Evolutionary conservation across 2,797 vertebrate genomes (phyloP).

Genomic region (Coregonus suidteri): DNA sequence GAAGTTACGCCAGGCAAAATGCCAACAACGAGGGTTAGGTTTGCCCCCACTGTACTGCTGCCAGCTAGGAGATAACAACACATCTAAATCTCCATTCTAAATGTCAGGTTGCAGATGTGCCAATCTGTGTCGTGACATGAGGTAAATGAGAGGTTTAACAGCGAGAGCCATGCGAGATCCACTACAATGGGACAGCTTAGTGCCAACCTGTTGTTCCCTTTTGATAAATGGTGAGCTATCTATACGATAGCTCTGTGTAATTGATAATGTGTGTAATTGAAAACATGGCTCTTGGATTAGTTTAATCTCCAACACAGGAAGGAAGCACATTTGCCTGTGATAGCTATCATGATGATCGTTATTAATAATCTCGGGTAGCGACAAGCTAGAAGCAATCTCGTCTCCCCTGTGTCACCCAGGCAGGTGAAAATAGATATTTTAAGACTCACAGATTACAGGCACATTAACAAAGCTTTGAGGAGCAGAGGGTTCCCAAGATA

Average conservation of each 20-base stretch:
- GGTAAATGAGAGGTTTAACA: constrained; percentile 16
- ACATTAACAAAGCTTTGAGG: constrained; percentile 14
- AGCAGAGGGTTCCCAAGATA: neutral
- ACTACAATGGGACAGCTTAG: neutral
- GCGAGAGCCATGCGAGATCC: neutral
- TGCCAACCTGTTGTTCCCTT: neutral
- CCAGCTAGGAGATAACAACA: neutral
- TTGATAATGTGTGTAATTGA: constrained; percentile 15
- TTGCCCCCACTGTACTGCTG: neutral
- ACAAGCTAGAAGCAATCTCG: neutral
- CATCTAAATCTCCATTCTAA: neutral
- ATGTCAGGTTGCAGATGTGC: constrained; percentile 9
- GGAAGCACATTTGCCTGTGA: neutral
- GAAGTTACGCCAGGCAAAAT: neutral
- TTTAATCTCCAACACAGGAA: constrained; percentile 1
- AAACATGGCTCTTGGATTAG: neutral
- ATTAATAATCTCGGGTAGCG: constrained; percentile 7
- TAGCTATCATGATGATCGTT: constrained; percentile 4
- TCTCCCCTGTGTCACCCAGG: constrained; percentile 6
- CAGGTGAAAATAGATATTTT: constrained; percentile 19
- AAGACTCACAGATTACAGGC: constrained; percentile 11
- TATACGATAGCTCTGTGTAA: constrained; percentile 2
- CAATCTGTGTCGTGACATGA: constrained; percentile 14
- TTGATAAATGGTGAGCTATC: constrained; percentile 4
- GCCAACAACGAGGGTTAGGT: neutral